A percentile compares a stretch with the other conserved stretches of the same genome.
Conservation (phyloP, 2,113 vertebrate genomes). For the Aplodontia rufa region DNA sequence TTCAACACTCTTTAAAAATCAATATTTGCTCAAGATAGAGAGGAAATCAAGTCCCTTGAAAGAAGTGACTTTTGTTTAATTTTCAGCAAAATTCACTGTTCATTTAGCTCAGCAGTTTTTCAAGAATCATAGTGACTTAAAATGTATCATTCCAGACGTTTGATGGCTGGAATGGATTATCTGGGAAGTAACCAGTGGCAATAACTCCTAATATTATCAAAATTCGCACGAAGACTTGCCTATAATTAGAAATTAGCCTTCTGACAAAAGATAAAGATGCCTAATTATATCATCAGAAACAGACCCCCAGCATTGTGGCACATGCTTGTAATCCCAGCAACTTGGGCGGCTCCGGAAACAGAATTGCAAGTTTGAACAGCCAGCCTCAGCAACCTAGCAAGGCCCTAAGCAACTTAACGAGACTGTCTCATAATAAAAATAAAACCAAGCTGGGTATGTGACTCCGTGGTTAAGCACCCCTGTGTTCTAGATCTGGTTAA, state of each 20-base stretch:
- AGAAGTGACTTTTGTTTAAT: slow-evolving; percentile 15
- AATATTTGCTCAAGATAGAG: not conserved
- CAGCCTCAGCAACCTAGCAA: no score
- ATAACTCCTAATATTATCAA: not conserved
- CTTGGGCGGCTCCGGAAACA: no score
- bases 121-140: slow-evolving; percentile 21
- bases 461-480: no score
- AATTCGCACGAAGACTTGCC: slow-evolving; percentile 5
- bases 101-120: slow-evolving; percentile 16
- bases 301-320: no score
- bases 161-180: not conserved
- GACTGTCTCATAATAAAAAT: no score
- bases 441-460: no score
- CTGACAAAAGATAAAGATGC: slow-evolving; percentile 26
- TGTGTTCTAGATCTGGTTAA: no score
- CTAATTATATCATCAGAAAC: slow-evolving; percentile 2
- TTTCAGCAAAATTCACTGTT: slow-evolving; percentile 31
- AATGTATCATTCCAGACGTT: not conserved
- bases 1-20: slow-evolving; percentile 34
- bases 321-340: no score
- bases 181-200: not conserved
- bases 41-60: slow-evolving; percentile 49
- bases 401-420: no score
- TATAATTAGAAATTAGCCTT: no score
- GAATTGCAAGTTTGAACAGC: no score